phyloP scores from a whole-genome alignment of 2,888 invertebrate genomes.

The Zootermopsis nevadensis region DNA sequence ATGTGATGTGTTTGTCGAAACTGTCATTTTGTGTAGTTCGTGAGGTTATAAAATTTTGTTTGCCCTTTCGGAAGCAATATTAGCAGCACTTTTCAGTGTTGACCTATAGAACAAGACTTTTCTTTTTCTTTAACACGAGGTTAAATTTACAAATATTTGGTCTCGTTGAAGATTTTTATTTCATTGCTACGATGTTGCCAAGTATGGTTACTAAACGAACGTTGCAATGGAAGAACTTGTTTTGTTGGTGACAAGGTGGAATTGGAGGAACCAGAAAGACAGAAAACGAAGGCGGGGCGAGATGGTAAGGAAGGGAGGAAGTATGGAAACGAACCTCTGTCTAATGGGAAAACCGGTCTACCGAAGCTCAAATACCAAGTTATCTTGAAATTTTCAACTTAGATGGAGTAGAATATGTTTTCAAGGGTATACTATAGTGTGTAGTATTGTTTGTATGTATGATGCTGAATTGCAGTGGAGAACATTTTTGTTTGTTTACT shows the following conservation, averaged over 20 bases:
- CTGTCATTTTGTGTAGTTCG: too few species aligned
- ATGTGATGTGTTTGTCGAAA: too few species aligned
- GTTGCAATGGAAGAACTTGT: not conserved
- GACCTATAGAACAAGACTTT: not conserved
- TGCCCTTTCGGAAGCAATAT: not conserved
- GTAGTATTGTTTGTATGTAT: not conserved
- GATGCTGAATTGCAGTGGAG: not conserved
- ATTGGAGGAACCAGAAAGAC: conserved; percentile 1
- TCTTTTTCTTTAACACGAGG: not conserved
- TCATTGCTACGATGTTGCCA: conserved; percentile 8
- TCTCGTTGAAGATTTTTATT: not conserved
- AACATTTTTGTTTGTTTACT: conserved; percentile 43
- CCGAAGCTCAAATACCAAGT: not conserved
- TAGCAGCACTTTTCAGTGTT: not conserved
- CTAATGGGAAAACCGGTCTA: conserved; percentile 12
- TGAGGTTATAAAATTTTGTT: too few species aligned
- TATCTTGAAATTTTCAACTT: not conserved
- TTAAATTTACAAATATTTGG: not conserved
- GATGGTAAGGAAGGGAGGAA: not conserved
- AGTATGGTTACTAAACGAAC: not conserved
- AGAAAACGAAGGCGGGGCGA: conserved; percentile 2
- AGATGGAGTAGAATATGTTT: not conserved
- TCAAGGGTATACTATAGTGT: not conserved
- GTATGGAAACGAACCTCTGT: not conserved
- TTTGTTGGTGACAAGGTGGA: conserved; percentile 23